Conservation (phyloP, 2,888 invertebrate genomes). For the Craniophora ligustri region DNA sequence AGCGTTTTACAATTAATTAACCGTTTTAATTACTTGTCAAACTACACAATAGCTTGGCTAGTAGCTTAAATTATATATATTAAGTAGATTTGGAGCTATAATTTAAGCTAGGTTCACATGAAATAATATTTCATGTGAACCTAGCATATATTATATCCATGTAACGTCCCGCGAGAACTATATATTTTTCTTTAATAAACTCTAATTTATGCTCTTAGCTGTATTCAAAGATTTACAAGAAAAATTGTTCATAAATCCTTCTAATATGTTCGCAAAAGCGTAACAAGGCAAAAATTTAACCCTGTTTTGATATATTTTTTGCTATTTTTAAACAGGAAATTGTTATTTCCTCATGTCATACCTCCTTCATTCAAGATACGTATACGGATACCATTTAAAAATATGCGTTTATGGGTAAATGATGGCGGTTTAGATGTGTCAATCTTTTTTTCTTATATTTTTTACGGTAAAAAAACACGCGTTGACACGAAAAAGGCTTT, state of each 20-base stretch:
- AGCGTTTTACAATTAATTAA: too few relatives aligned
- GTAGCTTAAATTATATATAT: constrained; percentile 13
- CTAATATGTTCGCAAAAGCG: constrained; percentile 24
- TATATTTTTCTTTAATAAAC: constrained; percentile 32
- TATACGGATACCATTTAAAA: background rate
- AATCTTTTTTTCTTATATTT: background rate
- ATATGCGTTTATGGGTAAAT: background rate
- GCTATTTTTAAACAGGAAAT: constrained; percentile 14
- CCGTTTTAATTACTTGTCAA: too few relatives aligned
- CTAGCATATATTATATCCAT: too few relatives aligned
- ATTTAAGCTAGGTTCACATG: constrained; percentile 5
- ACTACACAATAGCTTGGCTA: background rate
- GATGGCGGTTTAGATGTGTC: background rate
- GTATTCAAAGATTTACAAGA: constrained; percentile 28
- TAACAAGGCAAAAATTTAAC: constrained; percentile 14
- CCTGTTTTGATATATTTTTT: constrained; percentile 17
- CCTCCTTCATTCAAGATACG: background rate
- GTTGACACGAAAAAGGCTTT: too few relatives aligned
- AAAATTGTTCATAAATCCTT: constrained; percentile 22
- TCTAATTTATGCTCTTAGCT: constrained; percentile 24
- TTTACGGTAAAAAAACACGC: background rate
- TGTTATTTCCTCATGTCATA: constrained; percentile 2
- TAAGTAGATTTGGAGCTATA: constrained; percentile 2
- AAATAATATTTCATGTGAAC: constrained; percentile 23
- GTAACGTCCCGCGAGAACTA: constrained; percentile 11